Base-by-base conservation (phyloP, 2,797 vertebrate species). In the Acanthurus tractus region DNA sequence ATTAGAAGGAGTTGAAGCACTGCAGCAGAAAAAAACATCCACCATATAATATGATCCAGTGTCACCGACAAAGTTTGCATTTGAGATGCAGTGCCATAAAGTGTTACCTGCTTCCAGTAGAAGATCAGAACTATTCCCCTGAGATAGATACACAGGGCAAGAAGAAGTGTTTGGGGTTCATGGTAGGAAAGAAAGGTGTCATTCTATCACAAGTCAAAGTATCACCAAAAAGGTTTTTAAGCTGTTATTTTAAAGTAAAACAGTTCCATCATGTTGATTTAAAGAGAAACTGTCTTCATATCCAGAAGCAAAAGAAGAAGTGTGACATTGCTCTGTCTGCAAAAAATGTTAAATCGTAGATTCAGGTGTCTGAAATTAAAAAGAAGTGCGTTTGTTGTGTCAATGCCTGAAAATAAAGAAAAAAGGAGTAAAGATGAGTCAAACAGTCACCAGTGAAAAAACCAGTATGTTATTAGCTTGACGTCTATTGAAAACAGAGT, bases 401-500 rank as follows among this genome's bases (percentile, higher is more conserved):
- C 5, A 8, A 18, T 15, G 7, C 12, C 61, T 48, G 18, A 13
- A 23, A 59, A 57, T 40, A 11, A 9, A 8, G 2, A 38, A 14
- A 44, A 44, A 61, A 11, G 6, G 1, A 46, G 13, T 10, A 18
- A 17, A 15, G 3, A 46, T 62, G 8, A 49, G 15, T 17, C 17
- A 0, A 34, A 40, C 9, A 58, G 46, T 29, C 62, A 46, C 5
- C 15, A 7, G 58, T 7, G 29, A 45, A 66, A 0, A 2, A n/a
- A 1, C 3, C 4, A 15, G 57, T 15, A 23, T 23, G 17, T 48
- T 36, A 8, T 48, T 13, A n/a, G 11, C 3, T 15, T 40, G 17
- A 59, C n/a, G 15, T 40, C 78, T 22, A 81, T 67, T 71, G 11
- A 46, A 61, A 81, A 81, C 62, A 25, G 40, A 25, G 70, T 79